Conservation (phyloP, 2,113 vertebrate genomes). For the Poecilia latipinna region DNA sequence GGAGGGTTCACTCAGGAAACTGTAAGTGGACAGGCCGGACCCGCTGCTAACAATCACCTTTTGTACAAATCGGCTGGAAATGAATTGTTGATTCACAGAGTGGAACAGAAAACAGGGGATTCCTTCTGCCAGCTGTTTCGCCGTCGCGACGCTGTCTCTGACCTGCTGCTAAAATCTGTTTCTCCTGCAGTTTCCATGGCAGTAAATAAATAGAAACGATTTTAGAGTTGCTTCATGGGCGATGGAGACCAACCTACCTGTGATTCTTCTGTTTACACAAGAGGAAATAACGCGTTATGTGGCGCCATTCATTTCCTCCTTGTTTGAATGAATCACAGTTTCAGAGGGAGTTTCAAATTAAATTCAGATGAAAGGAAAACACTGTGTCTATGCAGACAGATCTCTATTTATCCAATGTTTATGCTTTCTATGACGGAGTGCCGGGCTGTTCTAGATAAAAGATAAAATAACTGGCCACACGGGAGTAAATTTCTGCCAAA, state of each 20-base stretch:
- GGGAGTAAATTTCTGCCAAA: too few species aligned
- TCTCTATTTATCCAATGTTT: background rate
- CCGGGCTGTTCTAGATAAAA: too few species aligned
- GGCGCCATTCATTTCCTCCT: constrained; percentile 1
- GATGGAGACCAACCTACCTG: constrained; percentile 1
- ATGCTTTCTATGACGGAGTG: too few species aligned
- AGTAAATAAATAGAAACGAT: constrained; percentile 6
- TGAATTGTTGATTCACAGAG: constrained; percentile 66
- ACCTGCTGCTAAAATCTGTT: constrained; percentile 4
- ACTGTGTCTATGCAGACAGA: background rate
- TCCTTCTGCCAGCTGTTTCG: constrained; percentile 40
- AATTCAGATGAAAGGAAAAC: background rate
- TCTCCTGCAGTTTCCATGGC: background rate
- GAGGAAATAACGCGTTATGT: constrained; percentile 1
- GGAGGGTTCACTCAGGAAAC: constrained; percentile 72
- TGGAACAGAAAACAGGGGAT: constrained; percentile 29
- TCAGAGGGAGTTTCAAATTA: constrained; percentile 4
- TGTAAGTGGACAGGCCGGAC: constrained; percentile 68
- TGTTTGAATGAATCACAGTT: constrained; percentile 25
- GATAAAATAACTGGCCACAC: too few species aligned
- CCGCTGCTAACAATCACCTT: constrained; percentile 69
- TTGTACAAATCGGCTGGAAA: constrained; percentile 66
- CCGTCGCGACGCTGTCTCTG: background rate
- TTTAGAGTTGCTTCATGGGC: background rate
- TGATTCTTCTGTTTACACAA: constrained; percentile 23